Evolutionary conservation across 2,888 invertebrate genomes (phyloP), one percentile per base, ranked within the genome.

Genomic region (Patella depressa): DNA sequence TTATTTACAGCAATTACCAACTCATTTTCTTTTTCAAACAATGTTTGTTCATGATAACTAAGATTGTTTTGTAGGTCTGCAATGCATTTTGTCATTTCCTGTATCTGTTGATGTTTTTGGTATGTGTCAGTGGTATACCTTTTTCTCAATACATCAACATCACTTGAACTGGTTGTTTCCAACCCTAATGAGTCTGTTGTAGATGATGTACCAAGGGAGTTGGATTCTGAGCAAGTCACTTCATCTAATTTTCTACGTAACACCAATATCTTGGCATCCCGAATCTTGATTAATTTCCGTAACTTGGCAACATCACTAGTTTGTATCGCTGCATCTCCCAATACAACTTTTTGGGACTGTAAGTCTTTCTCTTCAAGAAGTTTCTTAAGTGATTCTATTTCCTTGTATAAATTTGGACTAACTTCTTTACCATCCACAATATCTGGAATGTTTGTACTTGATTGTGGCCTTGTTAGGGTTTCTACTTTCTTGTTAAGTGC

Each of bases 361-460:
- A 3, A 34, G 45, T 34, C 59, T 17, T 70, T 75, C 14, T 78
- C 78, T 53, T 29, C 24, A 17, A 75, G 72, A 72, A 70, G 70
- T 24, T n/a, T 53, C 14, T 75, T 73, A 53, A 78, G 72, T 59
- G 72, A 70, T 34, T 70, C 54, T 29, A 11, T 57, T 15, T 73
- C 72, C 12, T 74, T 72, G 29, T 71, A 53, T 45, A 78, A 11
- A 4, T 34, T 17, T 29, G 24, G 19, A 65, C 75, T 73, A 45
- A 78, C 57, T 11, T 5, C 34, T 69, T 72, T 2, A 34, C 75
- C 57, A 15, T 29, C 55, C 24, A 72, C 73, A 1, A 15, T 5
- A 54, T 70, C 54, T 24, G 59, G 59, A 19, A 19, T 17, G n/a
- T 59, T 19, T 14, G 59, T 19, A 19, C 9, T 19, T 59, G 17